phyloP scores from a whole-genome alignment of 2,888 invertebrate genomes.

The Thymelicus sylvestris region DNA sequence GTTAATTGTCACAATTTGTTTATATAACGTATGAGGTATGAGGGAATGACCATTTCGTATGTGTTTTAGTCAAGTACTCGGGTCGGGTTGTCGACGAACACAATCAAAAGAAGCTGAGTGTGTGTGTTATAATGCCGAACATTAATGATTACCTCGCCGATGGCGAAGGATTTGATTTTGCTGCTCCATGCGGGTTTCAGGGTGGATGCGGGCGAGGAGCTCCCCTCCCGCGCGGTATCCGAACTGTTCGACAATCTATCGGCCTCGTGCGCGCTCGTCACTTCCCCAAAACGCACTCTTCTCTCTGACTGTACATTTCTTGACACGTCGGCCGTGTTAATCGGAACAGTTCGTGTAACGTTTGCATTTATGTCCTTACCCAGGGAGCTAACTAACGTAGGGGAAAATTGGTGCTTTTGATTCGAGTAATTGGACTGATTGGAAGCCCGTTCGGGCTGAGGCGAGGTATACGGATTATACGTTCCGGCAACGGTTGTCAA shows the following conservation, averaged over 20 bases:
- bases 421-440: slow-evolving; percentile 55
- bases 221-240: slow-evolving; percentile 68
- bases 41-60: slow-evolving; percentile 62
- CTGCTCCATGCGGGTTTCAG: slow-evolving; percentile 82
- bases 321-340: slow-evolving; percentile 59
- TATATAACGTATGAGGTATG: slow-evolving; percentile 68
- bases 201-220: slow-evolving; percentile 67
- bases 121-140: slow-evolving; percentile 73
- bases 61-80: slow-evolving; percentile 67
- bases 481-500: slow-evolving; percentile 79
- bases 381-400: slow-evolving; percentile 61
- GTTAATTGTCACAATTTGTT: slow-evolving; percentile 66
- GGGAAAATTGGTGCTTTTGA: slow-evolving; percentile 58
- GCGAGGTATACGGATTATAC: slow-evolving; percentile 76
- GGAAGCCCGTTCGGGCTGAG: slow-evolving; percentile 63
- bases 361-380: slow-evolving; percentile 73
- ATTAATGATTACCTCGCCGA: slow-evolving; percentile 83
- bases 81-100: slow-evolving; percentile 79
- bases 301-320: slow-evolving; percentile 77
- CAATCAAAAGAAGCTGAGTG: slow-evolving; percentile 81
- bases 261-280: slow-evolving; percentile 70
- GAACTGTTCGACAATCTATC: slow-evolving; percentile 70
- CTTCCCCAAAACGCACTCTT: slow-evolving; percentile 80
- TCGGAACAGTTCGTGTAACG: slow-evolving; percentile 60
- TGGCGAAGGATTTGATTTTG: slow-evolving; percentile 83